A percentile compares a stretch with the other conserved stretches of the same genome.
These are phyloP conservation scores for Dromiciops gliroides DNA, from an alignment of 2,113 vertebrate genomes.

Conservation along the genomic window DNA sequence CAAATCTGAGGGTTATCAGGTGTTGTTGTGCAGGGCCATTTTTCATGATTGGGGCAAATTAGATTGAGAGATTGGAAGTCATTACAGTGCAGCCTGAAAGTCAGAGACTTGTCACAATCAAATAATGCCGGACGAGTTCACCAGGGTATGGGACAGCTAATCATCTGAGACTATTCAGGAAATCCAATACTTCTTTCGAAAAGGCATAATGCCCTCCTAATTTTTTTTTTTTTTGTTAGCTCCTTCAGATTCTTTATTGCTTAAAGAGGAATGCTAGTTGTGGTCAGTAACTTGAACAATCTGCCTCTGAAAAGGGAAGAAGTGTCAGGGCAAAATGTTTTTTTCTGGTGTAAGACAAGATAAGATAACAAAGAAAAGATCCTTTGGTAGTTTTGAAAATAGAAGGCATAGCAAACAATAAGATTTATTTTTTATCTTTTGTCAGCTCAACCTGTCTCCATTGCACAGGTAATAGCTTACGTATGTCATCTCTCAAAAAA, in stretches of 20 bases:
- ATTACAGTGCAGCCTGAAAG: constrained; percentile 49
- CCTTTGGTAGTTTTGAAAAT: constrained; percentile 20
- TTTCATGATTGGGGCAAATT: constrained; percentile 50
- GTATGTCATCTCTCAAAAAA: not conserved
- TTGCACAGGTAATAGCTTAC: not conserved
- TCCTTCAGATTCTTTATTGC: not conserved
- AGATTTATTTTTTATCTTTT: constrained; percentile 18
- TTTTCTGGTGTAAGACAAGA: not conserved
- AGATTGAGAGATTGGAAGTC: constrained; percentile 43
- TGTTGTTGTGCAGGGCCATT: constrained; percentile 56
- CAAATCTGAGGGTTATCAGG: constrained; percentile 57
- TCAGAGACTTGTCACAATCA: constrained; percentile 51
- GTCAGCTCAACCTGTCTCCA: constrained; percentile 5
- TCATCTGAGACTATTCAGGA: constrained; percentile 25
- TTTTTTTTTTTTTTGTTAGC: constrained; percentile 8
- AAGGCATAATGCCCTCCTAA: constrained; percentile 8
- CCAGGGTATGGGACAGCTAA: constrained; percentile 10
- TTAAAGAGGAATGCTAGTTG: not conserved
- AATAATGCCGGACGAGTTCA: constrained; percentile 18
- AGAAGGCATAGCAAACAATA: not conserved
- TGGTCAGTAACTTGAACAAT: not conserved
- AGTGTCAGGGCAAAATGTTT: not conserved
- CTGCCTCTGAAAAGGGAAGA: not conserved
- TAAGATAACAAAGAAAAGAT: not conserved
- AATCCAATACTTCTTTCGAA: not conserved